Base-by-base conservation (phyloP, 2,113 vertebrate species). In the Prinia subflava region DNA sequence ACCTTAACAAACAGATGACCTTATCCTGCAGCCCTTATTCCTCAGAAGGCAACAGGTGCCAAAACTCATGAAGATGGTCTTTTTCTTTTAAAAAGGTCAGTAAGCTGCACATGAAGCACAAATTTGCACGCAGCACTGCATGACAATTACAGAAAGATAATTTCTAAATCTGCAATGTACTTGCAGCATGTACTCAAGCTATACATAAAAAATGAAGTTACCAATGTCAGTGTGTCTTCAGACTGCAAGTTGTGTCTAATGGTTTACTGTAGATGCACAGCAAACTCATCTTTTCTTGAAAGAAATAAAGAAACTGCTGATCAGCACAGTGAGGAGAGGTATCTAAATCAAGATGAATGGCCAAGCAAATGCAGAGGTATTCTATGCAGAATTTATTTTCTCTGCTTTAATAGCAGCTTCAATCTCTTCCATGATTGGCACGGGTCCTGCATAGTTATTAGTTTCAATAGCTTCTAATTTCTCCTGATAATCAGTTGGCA, bases 371-470 rank as follows among this genome's bases (percentile, higher is more conserved):
- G 68, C n/a, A 52, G 75, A 92, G 19, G 21, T 92, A 71, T 70
- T 83, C 94, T 97, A 97, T 11, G 79, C 60, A 95, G 78, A 71
- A 41, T 94, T 75, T 91, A 63, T 91, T 90, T 97, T 86, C 42
- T 81, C 69, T 83, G 67, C 92, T 60, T 83, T 84, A 70, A 98
- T 56, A 78, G 97, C 94, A 87, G 97, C 97, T 97, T 98, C 97
- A 53, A 98, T 98, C 83, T 98, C 98, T 62, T 98, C 95, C 97
- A 99, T 98, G 87, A 99, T 93, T 49, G 97, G 96, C 25, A 99
- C 97, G 0, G 96, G 96, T 21, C 98, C 99, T 56, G 87, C 97
- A 97, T 99, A 99, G 96, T 98, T 97, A 95, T 99, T 99, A n/a
- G 98, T 98, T 92, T 98, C 90, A 96, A 99, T 90, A 37, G 97